A percentile compares a stretch with the other conserved stretches of the same genome.
These are phyloP conservation scores for Sialis fuliginosa DNA, from an alignment of 2,888 invertebrate genomes.

Conservation along the genomic window DNA sequence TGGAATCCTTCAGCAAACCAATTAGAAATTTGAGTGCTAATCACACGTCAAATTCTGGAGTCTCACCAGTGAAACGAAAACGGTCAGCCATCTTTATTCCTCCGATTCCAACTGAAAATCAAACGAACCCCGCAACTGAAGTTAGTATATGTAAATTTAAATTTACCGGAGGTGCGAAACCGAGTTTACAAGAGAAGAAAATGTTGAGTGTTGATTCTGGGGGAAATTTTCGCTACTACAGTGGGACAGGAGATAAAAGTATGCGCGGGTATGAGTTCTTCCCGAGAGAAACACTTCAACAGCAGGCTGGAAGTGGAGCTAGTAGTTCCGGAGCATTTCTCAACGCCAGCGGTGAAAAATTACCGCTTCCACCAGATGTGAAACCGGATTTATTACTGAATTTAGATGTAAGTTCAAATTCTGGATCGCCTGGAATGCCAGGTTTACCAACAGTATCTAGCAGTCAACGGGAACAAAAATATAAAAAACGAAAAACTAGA, in stretches of 20 bases:
- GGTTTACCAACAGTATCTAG: neutral
- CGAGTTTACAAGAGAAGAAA: constrained; percentile 77
- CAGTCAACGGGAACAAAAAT: constrained; percentile 19
- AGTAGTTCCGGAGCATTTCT: constrained; percentile 31
- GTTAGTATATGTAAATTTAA: constrained; percentile 88
- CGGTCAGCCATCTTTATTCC: constrained; percentile 73
- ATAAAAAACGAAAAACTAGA: constrained; percentile 52
- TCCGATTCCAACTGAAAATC: constrained; percentile 57
- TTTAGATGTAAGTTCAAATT: constrained; percentile 5
- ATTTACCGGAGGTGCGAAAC: constrained; percentile 81
- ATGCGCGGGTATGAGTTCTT: constrained; percentile 62
- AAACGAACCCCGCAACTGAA: constrained; percentile 61
- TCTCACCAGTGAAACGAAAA: constrained; percentile 46
- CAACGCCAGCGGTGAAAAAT: constrained; percentile 33
- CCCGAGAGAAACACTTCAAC: constrained; percentile 50
- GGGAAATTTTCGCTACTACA: constrained; percentile 75
- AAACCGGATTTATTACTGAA: neutral
- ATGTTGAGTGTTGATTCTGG: constrained; percentile 81
- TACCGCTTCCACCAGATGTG: constrained; percentile 18
- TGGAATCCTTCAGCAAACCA: constrained; percentile 20
- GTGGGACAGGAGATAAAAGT: constrained; percentile 67
- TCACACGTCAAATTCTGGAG: constrained; percentile 1
- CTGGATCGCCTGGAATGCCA: constrained; percentile 15
- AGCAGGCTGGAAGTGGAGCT: constrained; percentile 30
- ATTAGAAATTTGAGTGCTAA: constrained; percentile 12